Base-by-base conservation (phyloP, 2,888 invertebrate species). In the Alsophila aescularia region DNA sequence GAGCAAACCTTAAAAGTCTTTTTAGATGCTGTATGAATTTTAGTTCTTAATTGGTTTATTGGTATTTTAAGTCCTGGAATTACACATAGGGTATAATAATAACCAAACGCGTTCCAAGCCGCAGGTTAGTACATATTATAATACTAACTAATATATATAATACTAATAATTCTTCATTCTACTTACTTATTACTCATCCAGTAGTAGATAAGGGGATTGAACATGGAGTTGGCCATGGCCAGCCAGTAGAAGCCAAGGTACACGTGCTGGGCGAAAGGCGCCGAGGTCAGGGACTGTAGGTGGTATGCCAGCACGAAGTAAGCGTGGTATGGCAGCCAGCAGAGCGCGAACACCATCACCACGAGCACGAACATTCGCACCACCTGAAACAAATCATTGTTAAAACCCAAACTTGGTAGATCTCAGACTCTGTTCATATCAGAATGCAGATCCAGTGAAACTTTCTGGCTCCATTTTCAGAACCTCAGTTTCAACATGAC, bases 141-240 rank as follows among this genome's bases (percentile, higher is more conserved):
- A n/a, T n/a, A n/a, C n/a, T n/a, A n/a, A n/a, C n/a, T n/a, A n/a
- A n/a, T n/a, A n/a, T n/a, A n/a, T n/a, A n/a, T n/a, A n/a, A n/a
- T n/a, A n/a, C n/a, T n/a, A n/a, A n/a, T 18, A 18, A 18, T 4
- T 5, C 2, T 24, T 24, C 24, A 24, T 24, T 9, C 9, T n/a
- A 82, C 88, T 92, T 81, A 95, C 95, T 95, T 94, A 64, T 96
- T 95, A 80, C 97, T 97, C 97, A 98, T 97, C 96, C 96, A 96
- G 77, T 97, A 97, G 81, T 97, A 97, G 47, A 98, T 96, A 53
- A 97, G 93, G 0, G 97, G 97, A 86, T 97, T 97, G 62, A 97
- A 96, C 96, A 97, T 97, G 0, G 97, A 96, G 79, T 97, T 97
- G 13, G 97, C 96, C 97, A 98, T 98, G 8, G 97, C 97, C 49